These are phyloP conservation scores for Podotricha telesiphe DNA, from an alignment of 2,888 invertebrate species.

Conservation along the genomic window DNA sequence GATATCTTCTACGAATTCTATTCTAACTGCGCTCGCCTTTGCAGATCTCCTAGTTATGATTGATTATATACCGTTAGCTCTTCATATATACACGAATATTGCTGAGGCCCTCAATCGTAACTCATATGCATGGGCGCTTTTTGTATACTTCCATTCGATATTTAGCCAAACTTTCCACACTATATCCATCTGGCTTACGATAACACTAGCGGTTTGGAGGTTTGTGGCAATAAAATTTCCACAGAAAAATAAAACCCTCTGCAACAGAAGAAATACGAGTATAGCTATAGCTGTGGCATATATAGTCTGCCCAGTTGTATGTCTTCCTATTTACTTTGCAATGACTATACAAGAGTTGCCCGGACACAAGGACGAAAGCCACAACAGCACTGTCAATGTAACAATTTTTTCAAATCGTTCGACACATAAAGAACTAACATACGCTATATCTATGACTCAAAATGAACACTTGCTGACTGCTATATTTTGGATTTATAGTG, in stretches of 20 bases:
- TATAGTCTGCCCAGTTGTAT: constrained; percentile 91
- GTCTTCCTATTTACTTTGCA: constrained; percentile 92
- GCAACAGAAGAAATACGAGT: constrained; percentile 90
- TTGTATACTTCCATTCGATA: constrained; percentile 94
- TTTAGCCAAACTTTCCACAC: constrained; percentile 95
- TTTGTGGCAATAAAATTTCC: constrained; percentile 95
- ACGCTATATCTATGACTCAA: constrained; percentile 86
- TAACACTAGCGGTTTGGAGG: constrained; percentile 96
- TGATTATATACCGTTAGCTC: constrained; percentile 95
- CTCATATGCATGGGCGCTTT: constrained; percentile 90
- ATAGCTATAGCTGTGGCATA: constrained; percentile 90
- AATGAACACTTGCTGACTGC: constrained; percentile 86
- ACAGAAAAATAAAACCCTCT: constrained; percentile 91
- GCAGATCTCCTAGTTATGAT: constrained; percentile 97
- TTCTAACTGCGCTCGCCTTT: constrained; percentile 95
- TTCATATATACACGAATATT: constrained; percentile 88
- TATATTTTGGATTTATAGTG: constrained; percentile 96
- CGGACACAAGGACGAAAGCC: constrained; percentile 39
- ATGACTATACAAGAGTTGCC: constrained; percentile 86
- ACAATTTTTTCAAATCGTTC: constrained; percentile 56
- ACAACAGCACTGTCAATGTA: constrained; percentile 58
- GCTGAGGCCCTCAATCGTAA: constrained; percentile 73
- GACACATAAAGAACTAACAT: constrained; percentile 78
- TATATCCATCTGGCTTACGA: constrained; percentile 96
- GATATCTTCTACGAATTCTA: constrained; percentile 95